Evolutionary conservation across 1,140 invertebrate species (phyloP).

Genomic region (Pinna nobilis): DNA sequence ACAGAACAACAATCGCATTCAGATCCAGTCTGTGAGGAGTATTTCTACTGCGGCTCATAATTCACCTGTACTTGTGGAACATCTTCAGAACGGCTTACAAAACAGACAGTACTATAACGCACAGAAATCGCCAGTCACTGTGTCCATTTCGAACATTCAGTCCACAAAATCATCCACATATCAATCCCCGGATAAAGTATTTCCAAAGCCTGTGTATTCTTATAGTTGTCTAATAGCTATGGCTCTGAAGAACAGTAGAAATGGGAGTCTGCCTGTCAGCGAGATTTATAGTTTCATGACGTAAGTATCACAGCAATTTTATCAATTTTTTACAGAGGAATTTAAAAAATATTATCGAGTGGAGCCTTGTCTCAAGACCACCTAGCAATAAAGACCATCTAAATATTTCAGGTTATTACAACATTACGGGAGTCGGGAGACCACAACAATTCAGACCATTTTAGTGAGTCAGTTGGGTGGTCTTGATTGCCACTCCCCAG

Average conservation of each 20-base stretch:
- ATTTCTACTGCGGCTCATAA: slow-evolving; percentile 50
- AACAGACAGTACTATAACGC: too few relatives aligned
- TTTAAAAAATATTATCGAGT: too few relatives aligned
- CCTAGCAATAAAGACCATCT: too few relatives aligned
- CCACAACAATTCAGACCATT: too few relatives aligned
- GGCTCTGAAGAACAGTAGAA: slow-evolving; percentile 96
- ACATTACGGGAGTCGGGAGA: too few relatives aligned
- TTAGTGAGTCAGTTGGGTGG: too few relatives aligned
- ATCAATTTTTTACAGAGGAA: too few relatives aligned
- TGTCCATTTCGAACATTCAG: slow-evolving; percentile 39
- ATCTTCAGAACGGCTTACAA: slow-evolving; percentile 57
- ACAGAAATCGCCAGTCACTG: slow-evolving; percentile 43
- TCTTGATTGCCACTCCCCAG: too few relatives aligned
- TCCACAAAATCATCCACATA: slow-evolving; percentile 19
- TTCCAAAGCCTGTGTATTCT: slow-evolving; percentile 97
- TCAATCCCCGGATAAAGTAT: slow-evolving; percentile 79
- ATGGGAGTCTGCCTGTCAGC: slow-evolving; percentile 95
- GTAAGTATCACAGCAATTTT: slow-evolving; percentile 78
- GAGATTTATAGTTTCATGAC: slow-evolving; percentile 99
- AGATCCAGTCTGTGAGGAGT: slow-evolving; percentile 15
- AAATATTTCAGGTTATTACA: too few relatives aligned
- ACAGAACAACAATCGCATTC: slow-evolving; percentile 34
- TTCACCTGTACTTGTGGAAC: slow-evolving; percentile 63
- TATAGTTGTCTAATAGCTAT: slow-evolving; percentile 98
- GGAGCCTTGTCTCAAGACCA: too few relatives aligned